Base-by-base conservation (phyloP, 2,797 vertebrate genomes). In the Fistularia commersonii region DNA sequence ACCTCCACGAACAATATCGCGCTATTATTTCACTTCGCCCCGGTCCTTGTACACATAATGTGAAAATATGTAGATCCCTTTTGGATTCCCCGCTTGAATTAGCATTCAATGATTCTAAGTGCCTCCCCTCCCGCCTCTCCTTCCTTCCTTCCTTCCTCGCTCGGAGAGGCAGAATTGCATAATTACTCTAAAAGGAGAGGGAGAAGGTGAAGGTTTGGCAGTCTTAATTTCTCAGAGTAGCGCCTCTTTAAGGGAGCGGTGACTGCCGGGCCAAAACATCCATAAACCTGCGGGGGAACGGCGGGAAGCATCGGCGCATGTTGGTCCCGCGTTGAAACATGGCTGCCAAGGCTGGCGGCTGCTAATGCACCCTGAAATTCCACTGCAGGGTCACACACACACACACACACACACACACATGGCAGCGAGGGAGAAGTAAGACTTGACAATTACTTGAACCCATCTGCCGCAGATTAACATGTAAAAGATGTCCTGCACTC, bases 181-280 rank as follows among this genome's bases (percentile, higher is more conserved):
- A 87, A 89, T 88, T 84, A 86, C 77, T 84, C 73, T 82, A 78
- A 85, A 86, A 85, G 80, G 68, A 80, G 64, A 64, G 67, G 71
- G 64, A 83, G 64, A 76, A 82, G 23, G 80, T 79, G 74, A 79
- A 80, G 71, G 81, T 88, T 80, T 84, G 81, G 78, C 80, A 67
- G 76, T 82, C 77, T 84, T 87, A 81, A 88, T 88, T 84, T 87
- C 77, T 81, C 74, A 74, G 78, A 87, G 84, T 81, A 81, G 73
- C 84, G 77, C 72, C 62, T 76, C 74, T 84, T 78, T 78, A 64
- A 83, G 69, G 62, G 64, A 79, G 80, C 60, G 66, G 75, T 66
- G 80, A 72, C 73, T 69, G 76, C 34, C 9, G 69, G 74, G 76
- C 77, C 66, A 82, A 77, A 82, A 69, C 79, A 85, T 83, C 74